Evolutionary conservation across 2,888 invertebrate species (phyloP).

Genomic region (Xestoiulus laeticollis): DNA sequence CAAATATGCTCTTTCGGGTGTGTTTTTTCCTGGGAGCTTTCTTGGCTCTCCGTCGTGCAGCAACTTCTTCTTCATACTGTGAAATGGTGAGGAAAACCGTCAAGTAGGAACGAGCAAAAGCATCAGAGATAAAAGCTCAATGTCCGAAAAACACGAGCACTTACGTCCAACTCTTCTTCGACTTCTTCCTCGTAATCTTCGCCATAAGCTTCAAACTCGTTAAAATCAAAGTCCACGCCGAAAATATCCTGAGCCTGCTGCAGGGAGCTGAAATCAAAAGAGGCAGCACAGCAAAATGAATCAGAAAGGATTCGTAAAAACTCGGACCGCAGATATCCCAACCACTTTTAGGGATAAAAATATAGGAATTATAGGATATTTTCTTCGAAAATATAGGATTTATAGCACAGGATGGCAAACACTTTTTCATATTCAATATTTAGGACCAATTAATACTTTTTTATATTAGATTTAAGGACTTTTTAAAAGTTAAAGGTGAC

Average conservation of each 20-base stretch:
- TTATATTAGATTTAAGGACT: no score
- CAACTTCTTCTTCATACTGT: slow-evolving; percentile 76
- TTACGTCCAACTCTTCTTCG: slow-evolving; percentile 78
- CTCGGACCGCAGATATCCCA: no score
- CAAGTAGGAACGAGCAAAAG: neutral
- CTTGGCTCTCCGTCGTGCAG: slow-evolving; percentile 59
- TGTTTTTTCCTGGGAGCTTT: slow-evolving; percentile 60
- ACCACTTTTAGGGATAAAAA: no score
- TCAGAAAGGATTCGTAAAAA: neutral
- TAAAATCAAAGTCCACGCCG: slow-evolving; percentile 98
- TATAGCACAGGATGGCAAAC: no score
- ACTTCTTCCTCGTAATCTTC: slow-evolving; percentile 83
- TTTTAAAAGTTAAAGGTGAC: no score
- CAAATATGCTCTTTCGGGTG: slow-evolving; percentile 63
- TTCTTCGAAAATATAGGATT: no score
- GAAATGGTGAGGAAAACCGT: neutral
- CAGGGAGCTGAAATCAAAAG: slow-evolving; percentile 72
- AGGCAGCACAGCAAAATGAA: no score
- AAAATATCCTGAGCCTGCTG: slow-evolving; percentile 99
- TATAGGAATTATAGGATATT: no score
- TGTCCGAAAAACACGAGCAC: neutral
- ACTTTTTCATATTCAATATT: no score
- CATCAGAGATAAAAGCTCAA: neutral
- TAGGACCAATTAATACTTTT: no score
- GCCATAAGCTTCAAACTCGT: slow-evolving; percentile 86